Conservation (phyloP, 2,888 invertebrate species). For the Piscicola geometra region DNA sequence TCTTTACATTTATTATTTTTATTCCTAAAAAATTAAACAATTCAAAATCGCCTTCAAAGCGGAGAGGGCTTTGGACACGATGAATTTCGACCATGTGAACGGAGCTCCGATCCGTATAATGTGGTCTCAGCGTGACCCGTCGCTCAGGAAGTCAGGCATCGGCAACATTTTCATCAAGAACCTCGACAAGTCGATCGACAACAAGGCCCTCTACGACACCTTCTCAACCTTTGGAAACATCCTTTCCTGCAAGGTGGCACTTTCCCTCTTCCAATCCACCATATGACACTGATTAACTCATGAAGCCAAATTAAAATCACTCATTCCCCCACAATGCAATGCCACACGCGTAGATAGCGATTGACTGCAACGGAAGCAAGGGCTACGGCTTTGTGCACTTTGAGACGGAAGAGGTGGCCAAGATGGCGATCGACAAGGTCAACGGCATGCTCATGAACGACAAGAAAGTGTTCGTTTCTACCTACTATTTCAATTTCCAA, state of each 20-base stretch:
- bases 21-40: no score
- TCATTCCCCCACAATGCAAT: neutral
- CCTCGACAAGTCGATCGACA: slow-evolving; percentile 90
- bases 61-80: slow-evolving; percentile 95
- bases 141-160: slow-evolving; percentile 92
- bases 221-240: slow-evolving; percentile 98
- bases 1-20: neutral
- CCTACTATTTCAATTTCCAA: neutral
- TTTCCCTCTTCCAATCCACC: slow-evolving; percentile 60
- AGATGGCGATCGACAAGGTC: slow-evolving; percentile 94
- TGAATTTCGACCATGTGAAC: slow-evolving; percentile 98
- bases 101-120: slow-evolving; percentile 97
- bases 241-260: slow-evolving; percentile 94
- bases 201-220: slow-evolving; percentile 98
- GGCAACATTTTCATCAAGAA: slow-evolving; percentile 99
- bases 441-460: slow-evolving; percentile 97
- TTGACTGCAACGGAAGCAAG: slow-evolving; percentile 91
- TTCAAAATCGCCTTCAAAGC: slow-evolving; percentile 61
- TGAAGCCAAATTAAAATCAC: neutral
- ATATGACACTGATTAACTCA: neutral
- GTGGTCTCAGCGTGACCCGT: slow-evolving; percentile 99
- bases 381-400: slow-evolving; percentile 98
- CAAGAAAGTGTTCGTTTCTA: slow-evolving; percentile 72
- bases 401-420: slow-evolving; percentile 95
- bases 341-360: slow-evolving; percentile 63